Percentiles rank a stretch among this genome's conserved stretches.
Conservation (phyloP, 1,140 invertebrate genomes). For the Cydia strobilella region DNA sequence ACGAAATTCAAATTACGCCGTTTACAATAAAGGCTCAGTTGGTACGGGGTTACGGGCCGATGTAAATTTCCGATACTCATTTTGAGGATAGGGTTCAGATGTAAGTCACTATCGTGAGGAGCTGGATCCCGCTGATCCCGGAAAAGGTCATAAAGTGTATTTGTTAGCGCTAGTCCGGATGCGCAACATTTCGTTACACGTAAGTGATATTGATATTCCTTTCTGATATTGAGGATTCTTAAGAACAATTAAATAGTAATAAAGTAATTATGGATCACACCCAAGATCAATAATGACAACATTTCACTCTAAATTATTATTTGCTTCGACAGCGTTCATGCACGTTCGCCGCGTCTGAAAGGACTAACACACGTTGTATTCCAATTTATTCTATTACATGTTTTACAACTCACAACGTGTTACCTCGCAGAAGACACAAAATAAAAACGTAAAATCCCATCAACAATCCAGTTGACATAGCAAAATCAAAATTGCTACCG, state of each 20-base stretch:
- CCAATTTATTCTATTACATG: background rate
- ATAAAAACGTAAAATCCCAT: slow-evolving; percentile 15
- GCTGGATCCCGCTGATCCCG: slow-evolving; percentile 17
- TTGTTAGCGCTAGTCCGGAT: background rate
- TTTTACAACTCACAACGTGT: background rate
- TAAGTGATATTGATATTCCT: background rate
- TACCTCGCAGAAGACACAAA: background rate
- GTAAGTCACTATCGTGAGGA: slow-evolving; percentile 55
- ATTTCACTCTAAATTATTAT: too few relatives aligned
- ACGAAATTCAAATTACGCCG: slow-evolving; percentile 79
- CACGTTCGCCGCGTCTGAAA: background rate
- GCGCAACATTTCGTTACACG: background rate
- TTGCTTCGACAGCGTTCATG: background rate
- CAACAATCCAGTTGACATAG: slow-evolving; percentile 19
- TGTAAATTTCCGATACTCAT: slow-evolving; percentile 80
- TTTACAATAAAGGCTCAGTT: slow-evolving; percentile 79
- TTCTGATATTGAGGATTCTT: background rate
- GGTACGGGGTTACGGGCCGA: slow-evolving; percentile 75
- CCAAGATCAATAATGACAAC: too few relatives aligned
- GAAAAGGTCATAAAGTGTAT: slow-evolving; percentile 28
- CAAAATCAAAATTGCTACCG: slow-evolving; percentile 27
- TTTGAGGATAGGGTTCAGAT: slow-evolving; percentile 74
- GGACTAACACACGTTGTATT: background rate
- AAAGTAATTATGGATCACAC: background rate
- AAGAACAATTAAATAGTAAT: background rate